phyloP scores from a whole-genome alignment of 2,797 vertebrate genomes.

The Cheracebus regulus region DNA sequence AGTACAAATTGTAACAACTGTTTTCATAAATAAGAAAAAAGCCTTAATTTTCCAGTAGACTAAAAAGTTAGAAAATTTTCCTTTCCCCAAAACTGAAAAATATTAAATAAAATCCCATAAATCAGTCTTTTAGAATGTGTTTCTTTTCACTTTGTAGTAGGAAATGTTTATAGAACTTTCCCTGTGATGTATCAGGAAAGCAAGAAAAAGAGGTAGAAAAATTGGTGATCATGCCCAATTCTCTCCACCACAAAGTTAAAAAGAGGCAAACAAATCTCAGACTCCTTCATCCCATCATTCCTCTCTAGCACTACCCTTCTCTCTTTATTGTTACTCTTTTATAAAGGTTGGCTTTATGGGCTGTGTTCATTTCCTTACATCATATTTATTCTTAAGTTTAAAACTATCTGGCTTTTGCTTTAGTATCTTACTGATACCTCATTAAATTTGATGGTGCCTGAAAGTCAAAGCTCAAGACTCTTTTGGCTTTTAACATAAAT shows the following conservation, averaged over 20 bases:
- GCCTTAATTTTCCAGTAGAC: not conserved
- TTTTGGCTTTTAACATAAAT: not conserved
- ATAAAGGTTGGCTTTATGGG: not conserved
- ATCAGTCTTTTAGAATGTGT: not conserved
- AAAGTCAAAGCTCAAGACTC: not conserved
- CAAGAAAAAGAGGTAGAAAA: not conserved
- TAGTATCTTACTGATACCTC: not conserved
- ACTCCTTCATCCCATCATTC: not conserved
- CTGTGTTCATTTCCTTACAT: not conserved
- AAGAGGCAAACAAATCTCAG: not conserved
- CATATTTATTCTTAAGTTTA: not conserved
- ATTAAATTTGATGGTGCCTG: not conserved
- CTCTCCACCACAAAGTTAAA: not conserved
- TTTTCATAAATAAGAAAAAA: constrained; percentile 24
- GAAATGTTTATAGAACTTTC: not conserved
- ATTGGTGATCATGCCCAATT: not conserved
- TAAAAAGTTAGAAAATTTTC: not conserved
- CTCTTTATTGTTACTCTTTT: not conserved
- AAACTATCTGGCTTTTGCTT: not conserved
- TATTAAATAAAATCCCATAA: not conserved
- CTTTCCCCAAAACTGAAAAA: not conserved
- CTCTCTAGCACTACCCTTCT: not conserved
- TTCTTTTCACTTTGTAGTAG: not conserved
- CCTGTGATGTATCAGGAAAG: not conserved
- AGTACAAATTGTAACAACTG: not conserved